Percentiles rank a stretch among this genome's conserved stretches.
These are phyloP conservation scores for Zoanthus solanderi DNA, from an alignment of 92 coral and sea anemone species.

Conservation along the genomic window DNA sequence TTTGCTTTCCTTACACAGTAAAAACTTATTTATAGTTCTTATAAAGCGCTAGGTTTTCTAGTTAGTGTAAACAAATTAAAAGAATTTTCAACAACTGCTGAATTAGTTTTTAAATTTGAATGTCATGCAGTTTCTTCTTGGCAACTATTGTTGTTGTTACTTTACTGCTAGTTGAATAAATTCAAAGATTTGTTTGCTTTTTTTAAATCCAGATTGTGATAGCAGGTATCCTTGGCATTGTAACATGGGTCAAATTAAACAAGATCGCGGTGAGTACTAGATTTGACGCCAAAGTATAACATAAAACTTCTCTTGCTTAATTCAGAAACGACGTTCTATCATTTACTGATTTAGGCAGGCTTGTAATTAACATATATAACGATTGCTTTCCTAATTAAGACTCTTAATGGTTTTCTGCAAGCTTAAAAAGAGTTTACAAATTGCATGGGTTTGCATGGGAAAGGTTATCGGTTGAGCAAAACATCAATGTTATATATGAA, in stretches of 20 bases:
- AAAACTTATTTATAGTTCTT: neutral
- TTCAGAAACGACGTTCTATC: neutral
- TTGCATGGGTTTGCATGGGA: no score
- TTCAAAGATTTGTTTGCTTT: neutral
- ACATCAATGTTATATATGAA: no score
- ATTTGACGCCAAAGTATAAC: neutral
- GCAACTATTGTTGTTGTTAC: neutral
- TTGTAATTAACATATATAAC: neutral
- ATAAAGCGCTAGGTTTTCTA: neutral
- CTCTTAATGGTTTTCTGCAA: neutral
- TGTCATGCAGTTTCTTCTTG: neutral
- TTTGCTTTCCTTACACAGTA: neutral
- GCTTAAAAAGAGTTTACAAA: no score
- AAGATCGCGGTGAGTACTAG: slow-evolving; percentile 64
- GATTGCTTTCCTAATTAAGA: neutral
- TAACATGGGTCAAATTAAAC: slow-evolving; percentile 72
- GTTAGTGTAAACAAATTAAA: neutral
- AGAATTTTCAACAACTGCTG: neutral
- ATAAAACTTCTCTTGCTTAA: neutral
- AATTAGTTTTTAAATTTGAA: neutral
- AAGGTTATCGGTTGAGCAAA: no score
- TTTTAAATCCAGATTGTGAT: slow-evolving; percentile 51
- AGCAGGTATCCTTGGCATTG: slow-evolving; percentile 66
- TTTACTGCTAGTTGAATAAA: neutral
- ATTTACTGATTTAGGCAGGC: neutral